A percentile compares a stretch with the other conserved stretches of the same genome.
phyloP scores from a whole-genome alignment of 2,113 vertebrate genomes.

The Podocnemis expansa region DNA sequence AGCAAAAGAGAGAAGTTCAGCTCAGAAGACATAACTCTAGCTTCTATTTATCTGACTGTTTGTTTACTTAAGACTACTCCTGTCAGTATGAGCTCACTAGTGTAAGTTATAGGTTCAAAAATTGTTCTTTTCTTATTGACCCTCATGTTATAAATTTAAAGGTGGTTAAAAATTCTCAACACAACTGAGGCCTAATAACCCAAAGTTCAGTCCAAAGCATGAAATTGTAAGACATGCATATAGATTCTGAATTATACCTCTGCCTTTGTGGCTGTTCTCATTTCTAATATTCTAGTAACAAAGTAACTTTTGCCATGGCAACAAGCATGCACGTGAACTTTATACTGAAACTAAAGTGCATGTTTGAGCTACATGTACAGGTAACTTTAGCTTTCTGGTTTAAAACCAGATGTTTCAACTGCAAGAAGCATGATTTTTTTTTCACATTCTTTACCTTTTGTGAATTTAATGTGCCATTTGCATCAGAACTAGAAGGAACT shows the following conservation, averaged over 20 bases:
- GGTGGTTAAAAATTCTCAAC: neutral
- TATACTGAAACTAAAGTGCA: neutral
- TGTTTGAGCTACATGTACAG: neutral
- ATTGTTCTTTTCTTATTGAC: neutral
- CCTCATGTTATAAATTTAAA: neutral
- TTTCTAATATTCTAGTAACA: constrained; percentile 32
- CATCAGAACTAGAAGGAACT: constrained; percentile 41
- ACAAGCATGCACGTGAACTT: constrained; percentile 34
- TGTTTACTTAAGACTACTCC: constrained; percentile 22
- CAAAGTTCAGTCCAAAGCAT: neutral
- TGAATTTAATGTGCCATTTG: constrained; percentile 46
- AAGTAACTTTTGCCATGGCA: constrained; percentile 8
- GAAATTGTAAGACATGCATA: neutral
- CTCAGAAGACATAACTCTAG: neutral
- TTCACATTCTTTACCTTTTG: neutral
- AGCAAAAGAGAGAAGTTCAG: constrained; percentile 18
- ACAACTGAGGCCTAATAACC: neutral
- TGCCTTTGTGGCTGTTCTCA: constrained; percentile 14
- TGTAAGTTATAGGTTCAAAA: constrained; percentile 28
- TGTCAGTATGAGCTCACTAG: neutral
- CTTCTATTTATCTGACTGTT: constrained; percentile 42
- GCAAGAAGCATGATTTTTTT: neutral
- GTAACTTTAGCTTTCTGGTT: constrained; percentile 58
- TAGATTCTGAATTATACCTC: constrained; percentile 8
- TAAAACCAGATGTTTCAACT: constrained; percentile 54